Base-by-base conservation (phyloP, 2,113 vertebrate genomes). In the Platanista minor region DNA sequence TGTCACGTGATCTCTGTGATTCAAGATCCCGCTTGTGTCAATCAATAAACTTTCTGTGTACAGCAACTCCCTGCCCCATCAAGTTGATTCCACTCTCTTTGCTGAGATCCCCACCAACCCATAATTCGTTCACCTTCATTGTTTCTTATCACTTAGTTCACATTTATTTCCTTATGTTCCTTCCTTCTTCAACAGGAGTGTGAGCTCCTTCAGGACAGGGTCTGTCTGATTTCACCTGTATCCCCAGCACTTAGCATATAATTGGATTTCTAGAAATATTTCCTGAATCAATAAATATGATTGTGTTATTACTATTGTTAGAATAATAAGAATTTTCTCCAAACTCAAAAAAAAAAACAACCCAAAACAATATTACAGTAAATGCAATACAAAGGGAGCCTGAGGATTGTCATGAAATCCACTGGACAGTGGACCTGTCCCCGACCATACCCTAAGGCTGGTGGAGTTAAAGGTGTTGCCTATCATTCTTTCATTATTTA, bases 361-460 rank as follows among this genome's bases (percentile, higher is more conserved):
- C 33, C 52, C 33, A 33, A 20, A 29, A 52, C n/a, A 23, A 18
- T 20, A n/a, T 52, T 39, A 31, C 8, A 52, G 43, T 8, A 17
- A 18, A 52, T 31, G 4, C 6, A 18, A 67, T 6, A 46, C 36
- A 86, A 36, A 78, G 29, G 8, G 13, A 61, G 3, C 17, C 46
- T 84, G 71, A 54, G 8, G 23, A 20, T 36, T 66, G 6, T 39
- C 21, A 11, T 11, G 75, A 20, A 33, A 18, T 25, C 46, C 33
- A 1, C 1, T 20, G n/a, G n/a, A 8, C 7, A 4, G 18, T 25
- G 8, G 20, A 1, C 17, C 41, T 21, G 43, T 25, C 31, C 14
- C 57, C 43, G 20, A 49, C 20, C 21, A 3, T 12, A 5, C 17
- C 36, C 13, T 67, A 31, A 62, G 29, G 46, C 88, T 61, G 10